Percentiles rank a stretch among this genome's conserved stretches.
Evolutionary conservation across 2,888 invertebrate genomes (phyloP).

Genomic region (Mythimna loreyi): DNA sequence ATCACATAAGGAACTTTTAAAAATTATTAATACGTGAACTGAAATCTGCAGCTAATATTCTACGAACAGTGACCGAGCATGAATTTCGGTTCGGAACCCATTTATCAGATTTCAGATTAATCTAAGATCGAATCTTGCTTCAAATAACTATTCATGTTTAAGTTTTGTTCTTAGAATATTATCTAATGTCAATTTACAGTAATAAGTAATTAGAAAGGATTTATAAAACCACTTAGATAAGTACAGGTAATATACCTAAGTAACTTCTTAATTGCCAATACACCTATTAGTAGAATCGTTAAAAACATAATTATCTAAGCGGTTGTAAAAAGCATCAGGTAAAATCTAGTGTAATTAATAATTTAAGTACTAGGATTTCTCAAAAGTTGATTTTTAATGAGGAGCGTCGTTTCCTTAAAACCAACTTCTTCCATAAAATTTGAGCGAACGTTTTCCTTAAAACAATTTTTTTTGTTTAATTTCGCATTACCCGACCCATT

Average conservation of each 20-base stretch:
- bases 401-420: neutral
- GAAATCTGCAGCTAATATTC: constrained; percentile 10
- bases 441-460: too few relatives aligned
- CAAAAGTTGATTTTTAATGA: neutral
- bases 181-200: neutral
- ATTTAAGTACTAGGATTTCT: neutral
- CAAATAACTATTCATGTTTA: constrained; percentile 1
- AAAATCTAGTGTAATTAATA: neutral
- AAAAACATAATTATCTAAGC: too few relatives aligned
- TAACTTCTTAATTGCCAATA: too few relatives aligned
- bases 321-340: too few relatives aligned
- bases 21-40: constrained; percentile 24
- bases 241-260: too few relatives aligned
- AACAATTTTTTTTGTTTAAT: too few relatives aligned
- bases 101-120: constrained; percentile 13
- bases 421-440: neutral
- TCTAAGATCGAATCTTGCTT: constrained; percentile 17
- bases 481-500: too few relatives aligned
- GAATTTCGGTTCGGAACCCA: neutral
- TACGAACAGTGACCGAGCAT: constrained; percentile 21
- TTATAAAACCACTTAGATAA: neutral
- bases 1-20: constrained; percentile 15
- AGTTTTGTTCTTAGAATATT: neutral
- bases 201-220: constrained; percentile 13
- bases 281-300: too few relatives aligned